These are phyloP conservation scores for Actinostola sp. DNA, from an alignment of 92 coral and sea anemone species.

Conservation along the genomic window DNA sequence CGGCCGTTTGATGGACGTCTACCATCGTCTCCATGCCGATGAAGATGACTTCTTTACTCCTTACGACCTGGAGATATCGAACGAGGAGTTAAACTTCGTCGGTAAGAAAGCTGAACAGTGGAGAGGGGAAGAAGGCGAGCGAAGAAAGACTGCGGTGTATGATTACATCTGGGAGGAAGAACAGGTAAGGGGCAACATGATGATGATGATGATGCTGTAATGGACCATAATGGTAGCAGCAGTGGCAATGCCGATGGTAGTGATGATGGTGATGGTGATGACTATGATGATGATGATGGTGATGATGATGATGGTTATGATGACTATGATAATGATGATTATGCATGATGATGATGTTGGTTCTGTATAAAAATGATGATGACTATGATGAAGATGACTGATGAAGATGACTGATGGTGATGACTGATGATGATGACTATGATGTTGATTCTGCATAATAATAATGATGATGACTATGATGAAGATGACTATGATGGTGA, in stretches of 20 bases:
- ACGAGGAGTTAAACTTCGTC: constrained; percentile 91
- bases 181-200: constrained; percentile 55
- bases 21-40: constrained; percentile 88
- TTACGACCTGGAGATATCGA: constrained; percentile 90
- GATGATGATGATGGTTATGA: not conserved
- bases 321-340: not conserved
- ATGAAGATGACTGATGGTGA: no score
- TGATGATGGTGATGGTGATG: constrained; percentile 10
- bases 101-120: constrained; percentile 92
- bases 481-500: not conserved
- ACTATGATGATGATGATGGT: constrained; percentile 6
- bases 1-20: constrained; percentile 95
- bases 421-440: no score
- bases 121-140: constrained; percentile 98
- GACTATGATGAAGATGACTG: no score
- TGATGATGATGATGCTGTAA: constrained; percentile 14
- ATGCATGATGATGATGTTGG: no score
- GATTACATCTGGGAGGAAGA: constrained; percentile 99
- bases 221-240: not conserved
- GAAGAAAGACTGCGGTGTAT: constrained; percentile 93
- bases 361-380: no score
- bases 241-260: not conserved
- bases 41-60: constrained; percentile 92
- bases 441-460: constrained; percentile 4
- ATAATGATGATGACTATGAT: no score